Evolutionary conservation across 2,797 vertebrate species (phyloP).

Genomic region (Micromesistius poutassou): DNA sequence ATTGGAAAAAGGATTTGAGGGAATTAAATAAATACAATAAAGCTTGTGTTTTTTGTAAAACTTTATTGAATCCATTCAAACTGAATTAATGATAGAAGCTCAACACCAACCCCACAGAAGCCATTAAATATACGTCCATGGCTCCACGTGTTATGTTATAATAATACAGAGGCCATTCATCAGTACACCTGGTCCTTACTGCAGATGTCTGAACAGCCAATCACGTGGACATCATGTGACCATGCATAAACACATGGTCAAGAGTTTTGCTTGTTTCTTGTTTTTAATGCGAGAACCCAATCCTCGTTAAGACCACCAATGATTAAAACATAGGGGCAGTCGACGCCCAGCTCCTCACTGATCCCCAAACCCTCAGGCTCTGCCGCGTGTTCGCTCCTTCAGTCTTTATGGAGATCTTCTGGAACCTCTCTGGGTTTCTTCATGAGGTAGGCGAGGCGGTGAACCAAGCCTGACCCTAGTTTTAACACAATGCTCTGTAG

Average conservation of each 20-base stretch:
- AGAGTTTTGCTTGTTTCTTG: no score
- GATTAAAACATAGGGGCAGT: no score
- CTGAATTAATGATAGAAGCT: background rate
- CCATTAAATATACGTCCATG: background rate
- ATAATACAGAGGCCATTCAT: background rate
- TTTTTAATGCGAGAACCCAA: no score
- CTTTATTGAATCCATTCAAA: background rate
- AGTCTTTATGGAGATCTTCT: background rate
- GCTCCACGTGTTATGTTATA: no score
- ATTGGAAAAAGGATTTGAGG: background rate
- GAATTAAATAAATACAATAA: background rate
- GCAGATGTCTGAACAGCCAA: no score
- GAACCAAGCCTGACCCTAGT: background rate
- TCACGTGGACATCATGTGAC: no score
- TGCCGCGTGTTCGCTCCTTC: background rate
- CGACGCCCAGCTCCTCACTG: no score
- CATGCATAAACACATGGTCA: no score
- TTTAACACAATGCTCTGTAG: background rate
- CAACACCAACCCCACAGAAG: background rate
- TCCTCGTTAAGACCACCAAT: no score
- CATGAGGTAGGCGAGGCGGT: background rate
- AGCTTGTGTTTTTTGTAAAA: background rate
- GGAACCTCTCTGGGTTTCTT: background rate
- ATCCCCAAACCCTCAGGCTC: no score
- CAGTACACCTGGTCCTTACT: background rate